Percentiles rank a stretch among this genome's conserved stretches.
These are phyloP conservation scores for Metopolophium dirhodum DNA, from an alignment of 1,140 invertebrate species.

Conservation along the genomic window DNA sequence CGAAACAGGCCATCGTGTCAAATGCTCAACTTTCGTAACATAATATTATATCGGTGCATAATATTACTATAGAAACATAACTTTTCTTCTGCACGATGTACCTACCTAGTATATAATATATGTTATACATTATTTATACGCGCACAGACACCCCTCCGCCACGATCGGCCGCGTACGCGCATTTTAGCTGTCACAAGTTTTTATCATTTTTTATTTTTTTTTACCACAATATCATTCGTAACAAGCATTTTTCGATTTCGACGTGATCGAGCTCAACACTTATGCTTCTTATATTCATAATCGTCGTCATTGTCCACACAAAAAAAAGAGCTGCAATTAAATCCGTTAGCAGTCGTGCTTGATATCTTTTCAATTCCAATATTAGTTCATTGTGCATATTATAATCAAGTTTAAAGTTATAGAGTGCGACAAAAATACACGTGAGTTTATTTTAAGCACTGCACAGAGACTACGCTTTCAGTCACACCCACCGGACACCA, in stretches of 20 bases:
- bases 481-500: not conserved
- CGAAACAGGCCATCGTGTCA: not conserved
- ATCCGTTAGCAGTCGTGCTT: not conserved
- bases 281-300: not conserved
- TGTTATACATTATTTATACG: not conserved
- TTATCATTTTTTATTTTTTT: not conserved
- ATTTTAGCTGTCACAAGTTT: not conserved
- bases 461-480: not conserved
- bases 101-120: too few species aligned
- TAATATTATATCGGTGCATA: slow-evolving; percentile 1
- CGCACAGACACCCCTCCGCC: not conserved
- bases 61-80: not conserved
- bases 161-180: not conserved
- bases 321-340: not conserved
- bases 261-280: not conserved
- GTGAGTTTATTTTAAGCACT: not conserved
- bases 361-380: not conserved
- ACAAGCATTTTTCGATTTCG: not conserved
- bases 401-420: not conserved
- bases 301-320: not conserved
- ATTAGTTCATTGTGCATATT: not conserved
- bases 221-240: not conserved
- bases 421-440: not conserved
- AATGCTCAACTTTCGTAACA: not conserved
- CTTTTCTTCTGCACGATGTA: not conserved